These are phyloP conservation scores for Drosophila chauvacae DNA, from an alignment of 1,140 invertebrate genomes.

Conservation along the genomic window DNA sequence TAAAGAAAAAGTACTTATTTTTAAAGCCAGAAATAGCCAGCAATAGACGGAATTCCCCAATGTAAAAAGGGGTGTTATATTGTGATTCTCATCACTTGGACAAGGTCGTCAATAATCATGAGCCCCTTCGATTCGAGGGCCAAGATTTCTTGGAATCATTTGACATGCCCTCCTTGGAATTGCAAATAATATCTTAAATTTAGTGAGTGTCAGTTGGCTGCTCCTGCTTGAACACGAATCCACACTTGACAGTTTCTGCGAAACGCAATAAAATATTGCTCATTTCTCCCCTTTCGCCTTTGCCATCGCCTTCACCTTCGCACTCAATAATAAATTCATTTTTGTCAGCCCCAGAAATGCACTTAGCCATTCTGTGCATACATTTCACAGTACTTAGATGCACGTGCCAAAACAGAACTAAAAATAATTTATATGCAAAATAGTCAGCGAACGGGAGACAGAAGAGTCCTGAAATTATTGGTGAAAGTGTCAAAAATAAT, in stretches of 20 bases:
- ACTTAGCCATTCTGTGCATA: slow-evolving; percentile 31
- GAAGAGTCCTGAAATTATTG: slow-evolving; percentile 49
- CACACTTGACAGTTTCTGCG: slow-evolving; percentile 52
- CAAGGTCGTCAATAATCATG: slow-evolving; percentile 15
- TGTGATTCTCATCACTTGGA: not conserved
- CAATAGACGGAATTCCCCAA: not conserved
- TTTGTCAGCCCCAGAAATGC: slow-evolving; percentile 55
- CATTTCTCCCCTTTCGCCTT: not conserved
- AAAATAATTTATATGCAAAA: slow-evolving; percentile 57
- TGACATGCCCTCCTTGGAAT: not conserved
- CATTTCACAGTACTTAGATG: slow-evolving; percentile 41
- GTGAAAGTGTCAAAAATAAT: slow-evolving; percentile 56
- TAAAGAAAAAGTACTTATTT: not conserved
- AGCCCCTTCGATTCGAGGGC: not conserved
- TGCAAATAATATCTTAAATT: slow-evolving; percentile 21
- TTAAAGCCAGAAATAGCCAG: not conserved
- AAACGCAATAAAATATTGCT: slow-evolving; percentile 50
- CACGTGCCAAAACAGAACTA: slow-evolving; percentile 31
- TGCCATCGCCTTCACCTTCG: slow-evolving; percentile 9
- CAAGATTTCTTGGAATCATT: slow-evolving; percentile 33
- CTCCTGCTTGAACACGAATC: slow-evolving; percentile 53
- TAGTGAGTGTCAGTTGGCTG: slow-evolving; percentile 19
- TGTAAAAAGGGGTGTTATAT: not conserved
- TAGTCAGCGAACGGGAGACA: not conserved
- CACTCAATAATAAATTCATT: slow-evolving; percentile 59